Conservation (phyloP, 2,888 invertebrate genomes). For the Pseudoips prasinana region DNA sequence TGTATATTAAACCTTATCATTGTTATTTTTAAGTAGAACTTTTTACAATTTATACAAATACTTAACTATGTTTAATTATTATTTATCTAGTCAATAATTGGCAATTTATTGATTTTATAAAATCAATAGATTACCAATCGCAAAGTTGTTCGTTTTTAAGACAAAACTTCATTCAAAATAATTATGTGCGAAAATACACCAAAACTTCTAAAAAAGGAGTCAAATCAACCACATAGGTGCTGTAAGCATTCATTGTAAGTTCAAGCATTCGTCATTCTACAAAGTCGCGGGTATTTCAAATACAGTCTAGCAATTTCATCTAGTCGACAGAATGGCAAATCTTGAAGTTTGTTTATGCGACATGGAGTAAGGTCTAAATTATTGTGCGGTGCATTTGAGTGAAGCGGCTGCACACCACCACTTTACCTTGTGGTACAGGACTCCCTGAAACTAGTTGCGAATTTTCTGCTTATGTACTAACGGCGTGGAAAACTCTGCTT, state of each 20-base stretch:
- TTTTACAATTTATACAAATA: too few relatives aligned
- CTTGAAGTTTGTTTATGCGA: slow-evolving; percentile 57
- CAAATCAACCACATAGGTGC: slow-evolving; percentile 51
- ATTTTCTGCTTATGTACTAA: slow-evolving; percentile 30
- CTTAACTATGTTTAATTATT: too few relatives aligned
- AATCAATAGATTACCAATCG: too few relatives aligned
- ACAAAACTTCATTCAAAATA: too few relatives aligned
- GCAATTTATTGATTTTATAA: too few relatives aligned
- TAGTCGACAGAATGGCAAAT: slow-evolving; percentile 77
- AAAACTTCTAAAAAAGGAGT: slow-evolving; percentile 49
- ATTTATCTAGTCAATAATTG: too few relatives aligned
- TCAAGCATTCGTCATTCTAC: slow-evolving; percentile 72
- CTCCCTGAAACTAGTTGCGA: slow-evolving; percentile 8
- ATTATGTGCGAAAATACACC: too few relatives aligned
- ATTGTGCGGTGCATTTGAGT: slow-evolving; percentile 52
- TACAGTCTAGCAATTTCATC: slow-evolving; percentile 70
- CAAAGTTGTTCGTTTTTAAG: too few relatives aligned
- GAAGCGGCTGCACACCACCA: slow-evolving; percentile 47
- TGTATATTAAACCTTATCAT: too few relatives aligned
- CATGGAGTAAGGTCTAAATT: slow-evolving; percentile 46
- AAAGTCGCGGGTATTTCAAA: slow-evolving; percentile 58
- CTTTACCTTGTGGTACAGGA: slow-evolving; percentile 36
- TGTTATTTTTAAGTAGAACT: too few relatives aligned
- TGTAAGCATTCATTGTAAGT: slow-evolving; percentile 45
- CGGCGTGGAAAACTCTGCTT: slow-evolving; percentile 41